Base-by-base conservation (phyloP, 2,113 vertebrate species). In the Thalassoma bifasciatum region DNA sequence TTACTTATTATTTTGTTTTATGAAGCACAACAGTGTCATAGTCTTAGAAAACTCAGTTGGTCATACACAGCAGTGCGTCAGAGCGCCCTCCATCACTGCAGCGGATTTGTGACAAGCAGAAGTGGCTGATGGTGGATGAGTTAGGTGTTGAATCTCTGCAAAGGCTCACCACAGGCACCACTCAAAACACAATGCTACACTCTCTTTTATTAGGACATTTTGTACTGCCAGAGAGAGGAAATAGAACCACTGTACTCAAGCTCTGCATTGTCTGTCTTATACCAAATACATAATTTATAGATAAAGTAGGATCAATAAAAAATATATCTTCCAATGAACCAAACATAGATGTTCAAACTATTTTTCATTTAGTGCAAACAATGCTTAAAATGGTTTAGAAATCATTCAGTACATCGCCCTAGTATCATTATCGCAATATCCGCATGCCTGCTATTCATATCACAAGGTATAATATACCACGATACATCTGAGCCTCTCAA, bases 111-210 rank as follows among this genome's bases (percentile, higher is more conserved):
- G 81, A 75, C 46, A 47, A 71, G 77, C 62, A 70, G 78, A 86
- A 83, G 77, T 75, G 84, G 56, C 67, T 72, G 65, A 44, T 65
- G 37, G 47, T 51, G 50, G 81, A 80, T 63, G 72, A 34, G 26
- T 65, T 42, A 21, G 51, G 72, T 47, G 54, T 11, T 34, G 36
- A 49, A 63, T 65, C 63, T 75, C 26, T 8, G 53, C 23, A 71
- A 46, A 60, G 54, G 16, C 10, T 63, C 50, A 51, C 36, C 21
- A 59, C 47, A 56, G 52, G 17, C 42, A 50, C 30, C 65, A 30
- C 24, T 34, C 11, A 22, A 30, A 13, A 26, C 54, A 1, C 8
- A 66, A 38, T 59, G 63, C 17, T 4, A 4, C 36, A 10, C 2
- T 76, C 10, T 23, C 44, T 70, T 42, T 37, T 19, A 23, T 42